Conservation (phyloP, 2,888 invertebrate species). For the Desoria tigrina region DNA sequence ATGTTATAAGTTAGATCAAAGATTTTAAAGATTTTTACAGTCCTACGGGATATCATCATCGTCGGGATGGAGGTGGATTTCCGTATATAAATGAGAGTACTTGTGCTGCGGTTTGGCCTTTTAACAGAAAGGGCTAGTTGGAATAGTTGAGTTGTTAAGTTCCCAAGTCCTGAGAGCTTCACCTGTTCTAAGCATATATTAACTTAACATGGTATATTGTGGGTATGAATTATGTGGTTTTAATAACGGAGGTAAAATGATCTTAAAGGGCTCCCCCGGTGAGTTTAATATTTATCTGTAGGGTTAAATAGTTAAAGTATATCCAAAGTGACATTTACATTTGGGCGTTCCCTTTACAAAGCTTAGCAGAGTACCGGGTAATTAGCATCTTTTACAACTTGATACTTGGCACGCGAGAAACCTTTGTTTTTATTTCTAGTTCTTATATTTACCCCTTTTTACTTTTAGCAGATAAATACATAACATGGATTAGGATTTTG, state of each 20-base stretch:
- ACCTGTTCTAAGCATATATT: too few species aligned
- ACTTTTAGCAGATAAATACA: too few species aligned
- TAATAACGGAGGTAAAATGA: conserved; percentile 6
- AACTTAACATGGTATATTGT: too few species aligned
- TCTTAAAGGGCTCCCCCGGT: conserved; percentile 20
- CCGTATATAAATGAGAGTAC: too few species aligned
- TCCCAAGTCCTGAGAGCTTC: too few species aligned
- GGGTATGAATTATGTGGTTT: conserved; percentile 5
- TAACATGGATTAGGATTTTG: too few species aligned
- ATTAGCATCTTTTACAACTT: conserved; percentile 38
- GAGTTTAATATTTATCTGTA: conserved; percentile 23
- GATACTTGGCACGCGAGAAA: conserved; percentile 34
- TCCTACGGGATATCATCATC: conserved; percentile 1
- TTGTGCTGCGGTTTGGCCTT: too few species aligned
- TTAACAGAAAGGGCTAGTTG: too few species aligned
- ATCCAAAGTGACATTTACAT: conserved; percentile 41
- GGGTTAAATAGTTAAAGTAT: conserved; percentile 25
- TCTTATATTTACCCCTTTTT: too few species aligned
- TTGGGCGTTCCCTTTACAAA: conserved; percentile 28
- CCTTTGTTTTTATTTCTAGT: background rate
- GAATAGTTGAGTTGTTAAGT: too few species aligned
- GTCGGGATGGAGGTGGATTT: too few species aligned
- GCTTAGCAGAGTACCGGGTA: conserved; percentile 18
- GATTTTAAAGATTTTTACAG: background rate
- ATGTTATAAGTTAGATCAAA: background rate